Percentiles rank a stretch among this genome's conserved stretches.
These are phyloP conservation scores for Erynnis tages DNA, from an alignment of 2,888 invertebrate species.

Conservation along the genomic window DNA sequence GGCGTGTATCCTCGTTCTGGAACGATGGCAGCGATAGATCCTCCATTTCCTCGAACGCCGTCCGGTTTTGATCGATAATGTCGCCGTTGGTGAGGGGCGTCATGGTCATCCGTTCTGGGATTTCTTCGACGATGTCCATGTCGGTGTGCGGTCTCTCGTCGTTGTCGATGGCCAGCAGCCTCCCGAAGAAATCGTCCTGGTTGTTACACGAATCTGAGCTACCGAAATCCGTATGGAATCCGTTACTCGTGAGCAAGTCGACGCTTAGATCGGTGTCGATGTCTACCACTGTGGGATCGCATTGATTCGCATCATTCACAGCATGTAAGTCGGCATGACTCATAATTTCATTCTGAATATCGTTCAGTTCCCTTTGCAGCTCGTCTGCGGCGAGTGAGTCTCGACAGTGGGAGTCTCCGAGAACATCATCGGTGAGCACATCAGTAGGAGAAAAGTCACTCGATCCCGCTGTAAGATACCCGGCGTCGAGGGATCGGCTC, in stretches of 20 bases:
- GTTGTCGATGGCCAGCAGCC: slow-evolving; percentile 56
- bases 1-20: slow-evolving; percentile 63
- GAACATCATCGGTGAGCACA: slow-evolving; percentile 60
- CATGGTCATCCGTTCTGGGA: slow-evolving; percentile 60
- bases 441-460: slow-evolving; percentile 57
- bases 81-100: slow-evolving; percentile 68
- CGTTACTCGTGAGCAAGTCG: slow-evolving; percentile 42
- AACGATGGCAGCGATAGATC: slow-evolving; percentile 70
- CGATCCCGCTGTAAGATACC: slow-evolving; percentile 45
- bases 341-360: slow-evolving; percentile 73
- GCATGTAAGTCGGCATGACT: slow-evolving; percentile 62
- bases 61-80: slow-evolving; percentile 61
- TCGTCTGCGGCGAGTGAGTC: slow-evolving; percentile 68
- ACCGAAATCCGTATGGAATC: slow-evolving; percentile 58
- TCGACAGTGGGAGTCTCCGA: slow-evolving; percentile 52
- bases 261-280: slow-evolving; percentile 52
- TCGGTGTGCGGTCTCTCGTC: slow-evolving; percentile 53
- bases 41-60: slow-evolving; percentile 71
- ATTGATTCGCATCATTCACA: slow-evolving; percentile 42
- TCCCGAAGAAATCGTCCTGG: slow-evolving; percentile 67
- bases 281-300: slow-evolving; percentile 44
- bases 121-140: slow-evolving; percentile 66
- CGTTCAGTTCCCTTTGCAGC: slow-evolving; percentile 66
- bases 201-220: slow-evolving; percentile 55
- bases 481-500: slow-evolving; percentile 61